Base-by-base conservation (phyloP, 2,888 invertebrate species). In the Drosophila neoperkinsi region DNA sequence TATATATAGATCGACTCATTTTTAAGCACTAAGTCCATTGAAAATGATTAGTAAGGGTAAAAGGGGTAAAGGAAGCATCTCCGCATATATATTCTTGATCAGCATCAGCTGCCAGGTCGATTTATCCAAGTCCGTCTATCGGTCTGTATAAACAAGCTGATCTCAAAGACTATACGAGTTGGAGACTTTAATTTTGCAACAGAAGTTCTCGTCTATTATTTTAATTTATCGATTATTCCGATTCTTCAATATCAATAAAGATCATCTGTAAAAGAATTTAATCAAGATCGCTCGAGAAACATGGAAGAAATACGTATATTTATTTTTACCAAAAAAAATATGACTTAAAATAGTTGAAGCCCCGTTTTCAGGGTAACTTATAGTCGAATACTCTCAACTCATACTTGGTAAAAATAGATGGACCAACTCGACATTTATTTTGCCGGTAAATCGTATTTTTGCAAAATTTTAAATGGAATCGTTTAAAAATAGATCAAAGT, bases 401-500 rank as follows among this genome's bases (percentile, higher is more conserved):
- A 41, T 9, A 41, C 10, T 38, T 38, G 21, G 4, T 25, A 16
- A 25, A 2, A 1, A 46, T 25, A 16, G 1, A 46, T 25, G 16
- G 46, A 25, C 2, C 16, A 25, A 25, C n/a, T 18, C 11, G 50
- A 30, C 11, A 11, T 30, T 38, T 28, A 13, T n/a, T 16, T 56
- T 36, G 18, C 1, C 0, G 3, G 7, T 18, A 18, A 55, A 25
- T 30, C 21, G 4, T n/a, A 51, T 18, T 43, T 66, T 63, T 67
- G 69, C 70, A 61, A 25, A 31, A 43, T 71, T 55, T 65, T 25
- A 58, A 52, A 41, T 25, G 21, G 16, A 61, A 49, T 33, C 31
- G 16, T n/a, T 30, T 33, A 5, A 71, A 86, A 82, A 84, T 86
- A 82, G 84, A 82, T 82, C 82, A 82, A 82, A 87, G 82, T 77